A percentile compares a stretch with the other conserved stretches of the same genome.
phyloP scores from a whole-genome alignment of 2,797 vertebrate genomes.

The Pantherophis alleghaniensis region DNA sequence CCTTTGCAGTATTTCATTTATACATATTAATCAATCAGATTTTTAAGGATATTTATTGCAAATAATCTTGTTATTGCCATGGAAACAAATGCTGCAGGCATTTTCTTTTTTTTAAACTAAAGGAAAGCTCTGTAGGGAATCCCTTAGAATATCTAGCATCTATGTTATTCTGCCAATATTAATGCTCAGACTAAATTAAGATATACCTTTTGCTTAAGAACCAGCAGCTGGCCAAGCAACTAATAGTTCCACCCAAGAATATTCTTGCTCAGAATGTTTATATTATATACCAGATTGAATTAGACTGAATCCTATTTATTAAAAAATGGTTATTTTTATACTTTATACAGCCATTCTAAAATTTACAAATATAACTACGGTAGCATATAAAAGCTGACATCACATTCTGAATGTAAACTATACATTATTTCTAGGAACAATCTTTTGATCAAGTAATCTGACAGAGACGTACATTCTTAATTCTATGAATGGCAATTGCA shows the following conservation, averaged over 20 bases:
- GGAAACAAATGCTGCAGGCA: constrained; percentile 62
- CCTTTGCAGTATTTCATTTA: constrained; percentile 32
- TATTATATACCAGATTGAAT: neutral
- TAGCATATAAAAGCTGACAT: neutral
- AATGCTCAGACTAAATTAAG: accelerated
- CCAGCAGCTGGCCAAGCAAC: neutral
- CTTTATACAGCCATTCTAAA: neutral
- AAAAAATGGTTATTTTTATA: neutral
- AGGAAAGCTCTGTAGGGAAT: constrained; percentile 37
- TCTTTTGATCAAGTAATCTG: neutral
- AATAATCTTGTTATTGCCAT: constrained; percentile 69
- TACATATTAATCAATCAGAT: constrained; percentile 59
- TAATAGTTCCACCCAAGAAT: accelerated
- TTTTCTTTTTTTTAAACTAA: constrained; percentile 49
- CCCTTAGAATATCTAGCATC: neutral
- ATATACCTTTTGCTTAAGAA: neutral
- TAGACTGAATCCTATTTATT: accelerated
- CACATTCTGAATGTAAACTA: neutral
- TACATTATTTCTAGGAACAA: neutral
- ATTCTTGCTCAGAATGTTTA: accelerated
- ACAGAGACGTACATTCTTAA: neutral
- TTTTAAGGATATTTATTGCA: constrained; percentile 63
- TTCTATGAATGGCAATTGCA: neutral
- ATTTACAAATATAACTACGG: neutral
- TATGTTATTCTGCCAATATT: neutral